Base-by-base conservation (phyloP, 2,113 vertebrate genomes). In the Hyaena hyaena region DNA sequence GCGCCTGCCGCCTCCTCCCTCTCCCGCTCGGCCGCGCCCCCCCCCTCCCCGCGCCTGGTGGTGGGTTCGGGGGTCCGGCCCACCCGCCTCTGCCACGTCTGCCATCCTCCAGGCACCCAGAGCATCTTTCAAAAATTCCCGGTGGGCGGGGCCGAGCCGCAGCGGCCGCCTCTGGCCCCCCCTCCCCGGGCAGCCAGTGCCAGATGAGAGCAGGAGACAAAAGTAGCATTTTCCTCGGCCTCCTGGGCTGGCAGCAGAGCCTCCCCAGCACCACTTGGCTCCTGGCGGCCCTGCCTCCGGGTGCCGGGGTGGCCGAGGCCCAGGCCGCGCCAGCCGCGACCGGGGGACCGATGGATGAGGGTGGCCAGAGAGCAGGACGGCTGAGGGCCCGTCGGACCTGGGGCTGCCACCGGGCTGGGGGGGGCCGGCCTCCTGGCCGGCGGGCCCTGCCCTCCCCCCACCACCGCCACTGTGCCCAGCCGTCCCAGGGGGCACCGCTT, bases 11-110 rank as follows among this genome's bases (percentile, higher is more conserved):
- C 89, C 95, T 82, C 93, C 94, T 50, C 73, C 96, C 35, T 26
- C 77, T 53, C 71, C 89, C 14, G 0, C n/a, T 7, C 0, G 43
- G 66, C 69, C 74, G 7, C 50, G 69, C 94, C 69, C 68, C 65
- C n/a, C 10, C 1, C 10, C 6, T 39, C 87, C 61, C 84, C 71
- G 65, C 84, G 69, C 50, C 31, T 26, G 71, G 93, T 45, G 71
- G 91, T 81, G 96, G 96, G 91, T 88, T 89, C 55, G 95, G 96
- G 98, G 98, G 93, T 94, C 98, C 16, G 21, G 95, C 97, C 97
- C 88, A 48, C 97, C 96, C 96, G 73, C 97, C 97, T 77, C 94
- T 96, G 98, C 98, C 98, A 98, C 95, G 94, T 97, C 97, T 95
- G 96, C 97, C 90, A 88, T 84, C 96, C 92, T 91, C 95, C 93